These are phyloP conservation scores for Synanthedon formicaeformis DNA, from an alignment of 2,888 invertebrate genomes.

Conservation along the genomic window DNA sequence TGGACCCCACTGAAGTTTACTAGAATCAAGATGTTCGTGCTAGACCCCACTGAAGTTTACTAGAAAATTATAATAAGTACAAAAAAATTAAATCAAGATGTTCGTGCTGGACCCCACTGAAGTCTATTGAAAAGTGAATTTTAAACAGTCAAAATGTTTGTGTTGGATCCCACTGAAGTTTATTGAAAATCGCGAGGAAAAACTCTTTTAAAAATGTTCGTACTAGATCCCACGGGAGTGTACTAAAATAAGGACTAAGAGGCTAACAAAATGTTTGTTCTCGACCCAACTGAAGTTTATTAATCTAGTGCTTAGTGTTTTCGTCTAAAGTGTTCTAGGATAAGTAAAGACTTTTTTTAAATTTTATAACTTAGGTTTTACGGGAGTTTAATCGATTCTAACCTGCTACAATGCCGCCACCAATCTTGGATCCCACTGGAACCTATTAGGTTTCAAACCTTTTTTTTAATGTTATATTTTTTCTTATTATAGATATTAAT, in stretches of 20 bases:
- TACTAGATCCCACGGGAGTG: conserved; percentile 26
- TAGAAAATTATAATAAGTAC: conserved; percentile 13
- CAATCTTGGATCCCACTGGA: conserved; percentile 10
- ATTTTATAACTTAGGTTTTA: too few relatives aligned
- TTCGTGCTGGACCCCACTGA: conserved; percentile 57
- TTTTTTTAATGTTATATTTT: conserved; percentile 13
- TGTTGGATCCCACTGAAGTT: conserved; percentile 36
- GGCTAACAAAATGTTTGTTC: conserved; percentile 31
- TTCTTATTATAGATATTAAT: conserved; percentile 1
- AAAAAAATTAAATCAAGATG: conserved; percentile 31
- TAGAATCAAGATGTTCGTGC: conserved; percentile 44
- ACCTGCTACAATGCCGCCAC: conserved; percentile 6
- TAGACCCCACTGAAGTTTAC: conserved; percentile 53
- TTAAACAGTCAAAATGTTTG: conserved; percentile 38
- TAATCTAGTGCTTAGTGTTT: conserved; percentile 12
- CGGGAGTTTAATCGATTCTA: background rate
- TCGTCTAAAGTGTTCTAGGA: too few relatives aligned
- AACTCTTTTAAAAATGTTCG: conserved; percentile 16
- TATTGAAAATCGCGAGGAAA: conserved; percentile 20
- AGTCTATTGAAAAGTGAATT: conserved; percentile 40
- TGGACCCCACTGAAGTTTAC: conserved; percentile 59
- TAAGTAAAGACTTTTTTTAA: too few relatives aligned
- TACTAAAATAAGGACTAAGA: conserved; percentile 15
- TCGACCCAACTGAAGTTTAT: conserved; percentile 53
- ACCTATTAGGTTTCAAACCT: conserved; percentile 5